phyloP scores from a whole-genome alignment of 2,797 vertebrate species.

The Arrhamphus sclerolepis region DNA sequence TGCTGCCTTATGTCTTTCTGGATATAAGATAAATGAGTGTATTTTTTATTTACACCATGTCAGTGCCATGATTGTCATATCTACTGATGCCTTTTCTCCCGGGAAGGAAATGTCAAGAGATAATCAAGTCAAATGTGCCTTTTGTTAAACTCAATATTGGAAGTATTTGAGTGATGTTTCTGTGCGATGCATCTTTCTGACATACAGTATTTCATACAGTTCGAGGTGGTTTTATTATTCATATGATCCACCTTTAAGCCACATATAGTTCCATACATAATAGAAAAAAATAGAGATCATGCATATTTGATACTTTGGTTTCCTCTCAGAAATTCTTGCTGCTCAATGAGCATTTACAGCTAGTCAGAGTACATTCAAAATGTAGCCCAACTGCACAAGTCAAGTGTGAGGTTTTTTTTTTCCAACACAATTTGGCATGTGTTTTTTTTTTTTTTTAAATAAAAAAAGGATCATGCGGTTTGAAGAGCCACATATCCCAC shows the following conservation, averaged over 20 bases:
- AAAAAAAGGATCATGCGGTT: slow-evolving; percentile 13
- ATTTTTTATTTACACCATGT: slow-evolving; percentile 75
- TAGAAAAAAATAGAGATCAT: slow-evolving; percentile 52
- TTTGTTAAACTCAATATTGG: slow-evolving; percentile 50
- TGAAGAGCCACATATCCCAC: slow-evolving; percentile 52
- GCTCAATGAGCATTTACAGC: slow-evolving; percentile 51
- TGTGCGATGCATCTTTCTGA: slow-evolving; percentile 31
- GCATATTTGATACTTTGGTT: slow-evolving; percentile 63
- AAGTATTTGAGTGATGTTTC: slow-evolving; percentile 44
- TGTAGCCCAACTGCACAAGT: slow-evolving; percentile 36
- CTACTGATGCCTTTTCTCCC: slow-evolving; percentile 59
- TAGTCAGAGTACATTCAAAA: slow-evolving; percentile 40
- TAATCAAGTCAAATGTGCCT: slow-evolving; percentile 73
- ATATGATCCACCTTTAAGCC: slow-evolving; percentile 58
- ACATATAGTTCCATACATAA: slow-evolving; percentile 45
- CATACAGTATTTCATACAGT: slow-evolving; percentile 43
- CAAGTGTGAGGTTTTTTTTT: neutral
- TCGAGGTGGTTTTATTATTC: slow-evolving; percentile 62
- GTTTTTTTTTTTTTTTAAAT: neutral
- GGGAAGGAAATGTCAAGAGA: slow-evolving; percentile 67
- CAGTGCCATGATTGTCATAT: slow-evolving; percentile 66
- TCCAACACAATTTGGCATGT: slow-evolving; percentile 5
- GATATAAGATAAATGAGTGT: slow-evolving; percentile 65
- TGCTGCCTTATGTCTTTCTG: slow-evolving; percentile 69
- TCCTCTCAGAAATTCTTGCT: slow-evolving; percentile 45